Conservation (phyloP, 2,888 invertebrate genomes). For the Drosophila stalkeri region DNA sequence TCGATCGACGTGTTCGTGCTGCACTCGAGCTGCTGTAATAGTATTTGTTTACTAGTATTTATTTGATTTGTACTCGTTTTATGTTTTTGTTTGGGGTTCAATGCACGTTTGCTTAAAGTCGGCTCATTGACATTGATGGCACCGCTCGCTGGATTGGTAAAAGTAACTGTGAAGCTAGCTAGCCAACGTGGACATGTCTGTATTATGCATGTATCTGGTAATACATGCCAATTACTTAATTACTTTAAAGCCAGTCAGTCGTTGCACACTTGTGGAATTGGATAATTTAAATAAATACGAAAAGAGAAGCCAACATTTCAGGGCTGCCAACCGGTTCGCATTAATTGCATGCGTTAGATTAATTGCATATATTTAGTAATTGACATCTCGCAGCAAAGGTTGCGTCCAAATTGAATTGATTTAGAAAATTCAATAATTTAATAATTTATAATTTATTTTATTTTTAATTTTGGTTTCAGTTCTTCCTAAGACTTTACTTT, state of each 20-base stretch:
- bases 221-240: constrained; percentile 27
- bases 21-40: constrained; percentile 16
- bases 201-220: background rate
- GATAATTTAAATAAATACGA: background rate
- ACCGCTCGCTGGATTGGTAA: background rate
- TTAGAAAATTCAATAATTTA: no score
- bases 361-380: background rate
- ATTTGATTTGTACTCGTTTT: background rate
- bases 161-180: constrained; percentile 7
- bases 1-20: constrained; percentile 35
- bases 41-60: constrained; percentile 1
- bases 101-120: constrained; percentile 42
- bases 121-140: constrained; percentile 37
- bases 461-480: no score
- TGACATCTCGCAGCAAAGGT: background rate
- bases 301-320: background rate
- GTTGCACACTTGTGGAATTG: background rate
- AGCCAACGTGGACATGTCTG: background rate
- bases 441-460: no score
- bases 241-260: background rate
- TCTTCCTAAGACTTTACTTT: no score
- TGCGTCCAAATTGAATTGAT: no score
- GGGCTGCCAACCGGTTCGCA: background rate
- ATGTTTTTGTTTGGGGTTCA: constrained; percentile 45
- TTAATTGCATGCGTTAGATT: background rate